Percentiles rank a stretch among this genome's conserved stretches.
Evolutionary conservation across 2,797 vertebrate genomes (phyloP).

Genomic region (Streptopelia turtur): DNA sequence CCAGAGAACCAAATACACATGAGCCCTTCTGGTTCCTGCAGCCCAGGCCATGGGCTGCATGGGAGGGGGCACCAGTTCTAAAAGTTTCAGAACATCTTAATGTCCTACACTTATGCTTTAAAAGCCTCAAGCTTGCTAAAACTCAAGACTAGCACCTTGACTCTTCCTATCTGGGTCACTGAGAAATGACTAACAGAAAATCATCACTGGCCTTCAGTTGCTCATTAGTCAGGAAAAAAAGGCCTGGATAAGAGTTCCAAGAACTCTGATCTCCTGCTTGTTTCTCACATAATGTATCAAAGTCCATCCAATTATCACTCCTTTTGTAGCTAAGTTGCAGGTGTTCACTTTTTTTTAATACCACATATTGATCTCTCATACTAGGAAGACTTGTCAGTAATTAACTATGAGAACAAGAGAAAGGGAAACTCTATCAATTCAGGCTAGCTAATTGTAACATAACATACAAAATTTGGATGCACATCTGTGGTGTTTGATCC

Average conservation of each 20-base stretch:
- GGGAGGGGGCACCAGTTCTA: background rate
- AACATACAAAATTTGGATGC: background rate
- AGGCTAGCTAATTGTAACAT: background rate
- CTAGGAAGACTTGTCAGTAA: background rate
- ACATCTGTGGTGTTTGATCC: background rate
- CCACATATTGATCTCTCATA: background rate
- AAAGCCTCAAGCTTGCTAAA: background rate
- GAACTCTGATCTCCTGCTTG: background rate
- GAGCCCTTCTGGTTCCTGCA: background rate
- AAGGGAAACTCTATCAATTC: background rate
- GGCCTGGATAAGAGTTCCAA: background rate
- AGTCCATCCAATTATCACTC: background rate
- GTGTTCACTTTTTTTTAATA: background rate
- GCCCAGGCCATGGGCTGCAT: background rate
- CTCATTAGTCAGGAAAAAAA: background rate
- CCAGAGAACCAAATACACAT: background rate
- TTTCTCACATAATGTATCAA: background rate
- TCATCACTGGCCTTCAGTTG: background rate
- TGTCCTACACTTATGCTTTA: background rate
- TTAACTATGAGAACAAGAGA: background rate
- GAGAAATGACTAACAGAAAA: background rate
- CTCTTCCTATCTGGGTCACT: background rate
- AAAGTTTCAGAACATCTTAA: background rate
- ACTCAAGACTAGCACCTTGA: background rate
- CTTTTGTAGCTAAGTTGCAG: background rate